These are phyloP conservation scores for Pachycephala philippinensis DNA, from an alignment of 2,113 vertebrate genomes.

Conservation along the genomic window DNA sequence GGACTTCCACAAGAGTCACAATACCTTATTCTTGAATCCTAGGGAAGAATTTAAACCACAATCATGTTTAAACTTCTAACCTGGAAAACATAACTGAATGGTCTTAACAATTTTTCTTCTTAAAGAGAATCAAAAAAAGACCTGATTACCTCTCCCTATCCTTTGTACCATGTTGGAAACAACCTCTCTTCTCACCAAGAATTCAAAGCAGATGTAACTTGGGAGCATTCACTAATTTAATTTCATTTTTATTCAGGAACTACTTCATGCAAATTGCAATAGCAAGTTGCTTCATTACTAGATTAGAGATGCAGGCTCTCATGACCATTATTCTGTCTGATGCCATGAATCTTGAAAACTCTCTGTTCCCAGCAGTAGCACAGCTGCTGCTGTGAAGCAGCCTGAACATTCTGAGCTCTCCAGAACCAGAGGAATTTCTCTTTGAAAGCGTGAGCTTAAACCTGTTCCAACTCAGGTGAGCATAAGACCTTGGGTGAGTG, in stretches of 20 bases:
- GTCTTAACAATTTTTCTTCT: not conserved
- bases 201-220: not conserved
- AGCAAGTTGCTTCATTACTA: not conserved
- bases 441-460: not conserved
- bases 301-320: not conserved
- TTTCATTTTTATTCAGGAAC: not conserved
- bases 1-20: not conserved
- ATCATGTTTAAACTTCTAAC: not conserved
- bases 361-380: not conserved
- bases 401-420: not conserved
- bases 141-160: not conserved
- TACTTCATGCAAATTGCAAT: not conserved
- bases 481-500: not conserved
- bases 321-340: not conserved
- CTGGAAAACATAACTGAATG: not conserved
- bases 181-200: not conserved
- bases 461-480: not conserved
- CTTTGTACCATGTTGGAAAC: not conserved
- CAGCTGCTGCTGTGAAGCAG: not conserved
- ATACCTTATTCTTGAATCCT: not conserved
- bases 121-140: not conserved
- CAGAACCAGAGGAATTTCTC: not conserved
- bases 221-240: not conserved
- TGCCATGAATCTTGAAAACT: not conserved
- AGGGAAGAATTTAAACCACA: not conserved